Evolutionary conservation across 2,113 vertebrate species (phyloP), one percentile per base, ranked within the genome.

Genomic region (Caretta caretta): DNA sequence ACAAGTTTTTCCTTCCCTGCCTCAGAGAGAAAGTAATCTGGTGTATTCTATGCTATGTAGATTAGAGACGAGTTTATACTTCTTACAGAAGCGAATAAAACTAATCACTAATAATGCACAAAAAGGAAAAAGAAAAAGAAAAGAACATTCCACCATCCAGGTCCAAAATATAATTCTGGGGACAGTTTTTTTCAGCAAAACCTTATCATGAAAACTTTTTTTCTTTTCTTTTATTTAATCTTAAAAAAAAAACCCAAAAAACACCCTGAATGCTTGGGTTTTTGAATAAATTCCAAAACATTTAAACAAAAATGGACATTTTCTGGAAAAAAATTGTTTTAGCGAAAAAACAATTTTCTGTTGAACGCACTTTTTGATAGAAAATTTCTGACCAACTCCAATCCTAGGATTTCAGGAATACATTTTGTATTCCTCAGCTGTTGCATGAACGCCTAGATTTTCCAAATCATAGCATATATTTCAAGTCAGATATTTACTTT

Each of bases 201-300:
- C 5, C 12, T 62, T 62, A 10, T 65, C 29, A 31, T 65, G 31
- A 69, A 69, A n/a, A 69, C 38, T 24, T n/a, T 54, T 42, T 46
- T 79, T 1, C 35, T 91, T 96, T 94, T 91, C 8, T 49, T 93
- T 80, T n/a, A 5, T 35, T n/a, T 31, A n/a, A n/a, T 69, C 35
- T n/a, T n/a, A 20, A 69, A 62, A 14, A 8, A 42, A 42, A 42
- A 42, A 42, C 3, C 38, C 38, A 42, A 42, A 42, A 29, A 2
- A 7, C 4, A 69, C 35, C 14, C 8, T 19, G 24, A 76, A 76
- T 38, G 46, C 24, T 83, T 80, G 65, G 19, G 3, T 2, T 83
- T 49, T 17, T 6, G 2, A 83, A 59, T 48, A 56, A 59, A 86
- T 91, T 80, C 31, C 82, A 31, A 54, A 50, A 46, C 22, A 46